Percentiles rank a stretch among this genome's conserved stretches.
Conservation (phyloP, 1,140 invertebrate species). For the Drosophila kurseongensis region DNA sequence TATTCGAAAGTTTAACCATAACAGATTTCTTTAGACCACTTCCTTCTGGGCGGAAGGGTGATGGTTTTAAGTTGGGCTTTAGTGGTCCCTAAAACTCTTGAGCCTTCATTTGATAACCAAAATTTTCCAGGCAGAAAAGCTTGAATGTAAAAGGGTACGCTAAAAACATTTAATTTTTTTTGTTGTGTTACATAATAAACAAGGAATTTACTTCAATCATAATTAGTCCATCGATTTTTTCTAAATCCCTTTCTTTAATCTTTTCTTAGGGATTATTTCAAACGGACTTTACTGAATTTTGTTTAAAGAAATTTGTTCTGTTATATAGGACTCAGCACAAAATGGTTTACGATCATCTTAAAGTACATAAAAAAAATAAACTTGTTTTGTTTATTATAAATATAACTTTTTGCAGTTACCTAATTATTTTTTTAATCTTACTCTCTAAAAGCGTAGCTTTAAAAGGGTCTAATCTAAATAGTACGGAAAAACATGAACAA, state of each 20-base stretch:
- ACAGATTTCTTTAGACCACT: conserved; percentile 67
- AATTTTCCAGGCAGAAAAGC: conserved; percentile 17
- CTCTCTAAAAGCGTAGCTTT: background rate
- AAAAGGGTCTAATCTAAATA: conserved; percentile 11
- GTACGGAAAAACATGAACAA: conserved; percentile 5
- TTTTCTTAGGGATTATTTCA: too few species aligned
- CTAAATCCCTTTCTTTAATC: too few species aligned
- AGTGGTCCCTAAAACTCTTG: conserved; percentile 24
- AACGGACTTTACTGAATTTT: background rate
- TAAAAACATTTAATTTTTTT: conserved; percentile 1
- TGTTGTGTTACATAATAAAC: background rate
- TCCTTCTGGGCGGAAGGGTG: conserved; percentile 7
- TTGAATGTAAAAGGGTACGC: background rate
- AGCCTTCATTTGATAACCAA: conserved; percentile 26
- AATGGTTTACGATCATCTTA: too few species aligned
- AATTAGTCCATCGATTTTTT: background rate
- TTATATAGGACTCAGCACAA: too few species aligned
- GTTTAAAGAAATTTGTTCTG: background rate
- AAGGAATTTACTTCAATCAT: background rate
- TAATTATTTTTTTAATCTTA: too few species aligned
- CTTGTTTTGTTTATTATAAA: too few species aligned
- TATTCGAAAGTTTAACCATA: conserved; percentile 72
- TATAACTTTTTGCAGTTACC: too few species aligned
- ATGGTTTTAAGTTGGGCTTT: conserved; percentile 9
- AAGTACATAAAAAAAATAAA: too few species aligned